phyloP scores from a whole-genome alignment of 2,113 vertebrate species.

The Nesogale talazaci region DNA sequence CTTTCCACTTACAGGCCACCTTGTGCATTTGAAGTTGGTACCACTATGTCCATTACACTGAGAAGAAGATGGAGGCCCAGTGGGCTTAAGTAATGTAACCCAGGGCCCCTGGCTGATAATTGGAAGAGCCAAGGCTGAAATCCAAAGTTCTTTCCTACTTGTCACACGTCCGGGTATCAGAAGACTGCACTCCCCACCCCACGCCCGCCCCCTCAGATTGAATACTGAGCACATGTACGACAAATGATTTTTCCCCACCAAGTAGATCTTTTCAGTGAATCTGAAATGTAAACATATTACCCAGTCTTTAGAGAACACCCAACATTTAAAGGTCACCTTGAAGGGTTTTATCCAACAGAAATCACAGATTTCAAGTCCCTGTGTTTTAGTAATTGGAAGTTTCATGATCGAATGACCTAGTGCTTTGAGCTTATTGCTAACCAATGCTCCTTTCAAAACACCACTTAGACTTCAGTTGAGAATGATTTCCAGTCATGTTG shows the following conservation, averaged over 20 bases:
- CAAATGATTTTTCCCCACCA: conserved; percentile 33
- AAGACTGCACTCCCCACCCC: background rate
- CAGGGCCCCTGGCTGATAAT: background rate
- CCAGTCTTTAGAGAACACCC: background rate
- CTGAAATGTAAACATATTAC: conserved; percentile 3
- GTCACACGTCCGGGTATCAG: background rate
- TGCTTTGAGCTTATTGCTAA: conserved; percentile 78
- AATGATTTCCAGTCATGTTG: conserved; percentile 72
- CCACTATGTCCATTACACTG: background rate
- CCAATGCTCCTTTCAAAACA: conserved; percentile 67
- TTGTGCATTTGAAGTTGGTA: background rate
- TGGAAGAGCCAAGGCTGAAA: background rate
- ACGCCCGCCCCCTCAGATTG: background rate
- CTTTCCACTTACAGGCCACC: background rate
- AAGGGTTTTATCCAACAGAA: conserved; percentile 75
- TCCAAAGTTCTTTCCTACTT: background rate
- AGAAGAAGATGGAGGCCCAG: background rate
- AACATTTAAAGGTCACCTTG: conserved; percentile 43
- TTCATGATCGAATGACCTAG: conserved; percentile 74
- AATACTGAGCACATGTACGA: too few relatives aligned
- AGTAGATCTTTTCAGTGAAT: conserved; percentile 36
- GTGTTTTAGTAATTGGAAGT: conserved; percentile 81
- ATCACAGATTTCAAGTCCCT: conserved; percentile 58
- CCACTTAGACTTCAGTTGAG: conserved; percentile 75
- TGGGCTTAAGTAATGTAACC: background rate